Evolutionary conservation across 2,113 vertebrate species (phyloP), one percentile per base, ranked within the genome.

Genomic region (Turdus rufiventris): DNA sequence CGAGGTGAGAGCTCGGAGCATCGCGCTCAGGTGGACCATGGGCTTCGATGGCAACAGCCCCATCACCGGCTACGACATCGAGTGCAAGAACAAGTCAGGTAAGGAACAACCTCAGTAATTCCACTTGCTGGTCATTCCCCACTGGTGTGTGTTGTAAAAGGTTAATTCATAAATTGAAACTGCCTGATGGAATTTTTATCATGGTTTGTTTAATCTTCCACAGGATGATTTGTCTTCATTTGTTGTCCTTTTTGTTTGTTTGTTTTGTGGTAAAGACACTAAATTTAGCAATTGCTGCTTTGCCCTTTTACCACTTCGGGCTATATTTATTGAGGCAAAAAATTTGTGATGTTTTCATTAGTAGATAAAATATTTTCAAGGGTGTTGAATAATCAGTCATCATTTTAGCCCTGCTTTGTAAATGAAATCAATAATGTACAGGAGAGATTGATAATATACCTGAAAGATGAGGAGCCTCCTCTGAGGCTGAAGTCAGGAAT

Each of bases 31-130:
- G 71, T 99, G 99, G 99, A 99, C 99, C 40, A 99, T 99, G 99
- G 99, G 99, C 40, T 99, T 99, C 7, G 99, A 99, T 5, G 99
- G 99, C 65, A 99, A 99, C 97, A 99, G 99, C 94, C 99, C 99
- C 11, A 99, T 99, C 96, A 99, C 99, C 0, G 99, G 99, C 98
- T 99, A 99, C 3, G 99, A 99, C 91, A 99, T 99, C 12, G 99
- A 99, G 85, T 99, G 99, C 98, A 99, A 99, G 96, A 99, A 99
- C 96, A 99, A 99, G 98, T 99, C 99, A 93, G 99, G 99, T 99
- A 97, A 97, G 96, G 61, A 67, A 17, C 56, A 38, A 16, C 6
- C 76, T 54, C 92, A 72, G 26, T 4, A 14, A 70, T 40, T 21
- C 7, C 23, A 5, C 0, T 5, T 1, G 2, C 36, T 25, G 19